These are phyloP conservation scores for Chelonia mydas DNA, from an alignment of 2,797 vertebrate species.

Conservation along the genomic window DNA sequence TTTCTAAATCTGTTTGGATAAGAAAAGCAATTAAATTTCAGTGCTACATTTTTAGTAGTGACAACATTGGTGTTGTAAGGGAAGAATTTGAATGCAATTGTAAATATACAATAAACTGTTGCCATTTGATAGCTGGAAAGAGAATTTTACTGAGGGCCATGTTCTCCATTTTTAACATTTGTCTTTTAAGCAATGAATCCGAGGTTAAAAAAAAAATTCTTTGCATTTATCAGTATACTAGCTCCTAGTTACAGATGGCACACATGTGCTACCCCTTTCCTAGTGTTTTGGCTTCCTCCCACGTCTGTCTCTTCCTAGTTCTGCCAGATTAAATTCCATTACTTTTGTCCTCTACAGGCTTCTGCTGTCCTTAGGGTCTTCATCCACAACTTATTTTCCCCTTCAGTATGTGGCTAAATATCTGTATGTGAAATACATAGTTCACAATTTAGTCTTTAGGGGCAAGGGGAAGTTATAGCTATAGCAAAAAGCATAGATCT, in stretches of 20 bases:
- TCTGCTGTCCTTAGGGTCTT: neutral
- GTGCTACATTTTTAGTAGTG: conserved; percentile 56
- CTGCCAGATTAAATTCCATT: conserved; percentile 48
- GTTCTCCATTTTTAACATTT: conserved; percentile 21
- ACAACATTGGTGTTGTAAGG: conserved; percentile 26
- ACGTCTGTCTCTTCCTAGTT: conserved; percentile 26
- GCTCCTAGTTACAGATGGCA: conserved; percentile 35
- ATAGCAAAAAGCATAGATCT: neutral
- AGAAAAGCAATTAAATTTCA: conserved; percentile 50
- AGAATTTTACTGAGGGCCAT: conserved; percentile 30
- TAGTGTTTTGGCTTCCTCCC: conserved; percentile 23
- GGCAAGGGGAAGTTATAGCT: neutral
- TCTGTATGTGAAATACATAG: neutral
- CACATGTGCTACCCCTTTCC: conserved; percentile 34
- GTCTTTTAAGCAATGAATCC: conserved; percentile 7
- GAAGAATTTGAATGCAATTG: conserved; percentile 43
- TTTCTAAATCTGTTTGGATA: conserved; percentile 67
- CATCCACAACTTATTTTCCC: conserved; percentile 10
- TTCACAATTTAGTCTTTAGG: neutral
- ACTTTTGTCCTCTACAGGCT: neutral
- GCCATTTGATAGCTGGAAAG: conserved; percentile 19
- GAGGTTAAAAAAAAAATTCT: conserved; percentile 25
- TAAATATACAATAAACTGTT: conserved; percentile 64
- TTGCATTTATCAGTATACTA: conserved; percentile 16
- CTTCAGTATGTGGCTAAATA: neutral